Base-by-base conservation (phyloP, 2,888 invertebrate genomes). In the Diarsia brunnea region DNA sequence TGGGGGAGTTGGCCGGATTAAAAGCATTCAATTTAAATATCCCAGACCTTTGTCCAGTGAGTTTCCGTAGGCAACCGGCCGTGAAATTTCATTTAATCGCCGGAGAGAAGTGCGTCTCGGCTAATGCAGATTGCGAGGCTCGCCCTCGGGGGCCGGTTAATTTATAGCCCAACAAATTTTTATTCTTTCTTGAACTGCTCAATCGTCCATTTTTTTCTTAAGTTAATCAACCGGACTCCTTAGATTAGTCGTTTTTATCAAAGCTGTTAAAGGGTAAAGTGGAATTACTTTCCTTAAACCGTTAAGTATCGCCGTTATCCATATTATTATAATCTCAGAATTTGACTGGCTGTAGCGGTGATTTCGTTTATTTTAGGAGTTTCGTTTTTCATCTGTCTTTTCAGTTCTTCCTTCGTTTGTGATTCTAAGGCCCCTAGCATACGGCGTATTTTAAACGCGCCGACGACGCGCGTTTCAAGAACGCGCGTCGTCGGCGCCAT, bases 41-140 rank as follows among this genome's bases (percentile, higher is more conserved):
- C 91, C 91, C 91, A 91, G 92, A 93, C 94, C 95, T 95, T 95
- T 95, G 95, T 95, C 95, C 95, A 92, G 94, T 89, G 92, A 92
- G 93, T 91, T 94, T 91, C 93, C 91, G 93, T 90, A 93, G 93
- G 95, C 94, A 94, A 91, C 94, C 93, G 93, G 91, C 94, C 95
- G 93, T 95, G 95, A 95, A 95, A 95, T 95, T 95, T 95, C 95
- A 95, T 95, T 95, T 95, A 95, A 95, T 95, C 95, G 95, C 90
- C 87, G 90, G 92, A 93, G 94, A 95, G 94, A 93, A 95, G 95
- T 95, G 95, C 95, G 95, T 95, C 95, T 92, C 92, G 90, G 92
- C 95, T 96, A 95, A 96, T 95, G 95, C 95, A 95, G 95, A 95
- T 95, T 95, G 95, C 93, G 93, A 92, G 91, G 87, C 91, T 93